Evolutionary conservation across 2,797 vertebrate genomes (phyloP), one percentile per base, ranked within the genome.

Genomic region (Alosa sapidissima): DNA sequence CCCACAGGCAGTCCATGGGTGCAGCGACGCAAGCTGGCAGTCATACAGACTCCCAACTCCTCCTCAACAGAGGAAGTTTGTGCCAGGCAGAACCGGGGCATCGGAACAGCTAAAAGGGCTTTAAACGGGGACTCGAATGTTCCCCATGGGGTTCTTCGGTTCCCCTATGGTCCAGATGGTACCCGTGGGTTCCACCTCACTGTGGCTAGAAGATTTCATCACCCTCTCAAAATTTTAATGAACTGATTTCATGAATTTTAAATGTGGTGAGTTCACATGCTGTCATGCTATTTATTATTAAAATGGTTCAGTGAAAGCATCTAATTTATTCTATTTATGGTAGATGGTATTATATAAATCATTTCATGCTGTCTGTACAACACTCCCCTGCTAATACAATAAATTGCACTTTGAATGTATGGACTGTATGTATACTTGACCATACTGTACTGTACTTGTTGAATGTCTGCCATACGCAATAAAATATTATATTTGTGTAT

Each of bases 121-220:
- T 54, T 82, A 5, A 87, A 68, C 52, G 86, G 84, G 33, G 87
- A 87, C 48, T 52, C 88, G 1, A 41, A 75, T 45, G 24, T 87
- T 10, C 87, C 90, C 21, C 75, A 65, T 2, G 89, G 90, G 47
- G 81, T 91, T 41, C 75, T 89, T 5, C 86, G 88, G 11, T 86
- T 90, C 24, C 89, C 90, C 3, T 83, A 85, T 21, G 90, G 88
- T 58, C 89, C 90, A 83, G 89, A 89, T 75, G 88, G 88, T 47
- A 89, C 84, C 24, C 86, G 54, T 55, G 91, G 90, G 48, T 90
- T 91, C 82, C 81, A 89, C 82, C 84, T 81, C 58, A 85, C 81
- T 19, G 58, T 88, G 36, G 65, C 84, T 58, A 88, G 87, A 84
- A 86, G 84, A 82, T 75, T 86, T 87, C 83, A 85, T 11, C 84